Percentiles rank a stretch among this genome's conserved stretches.
Conservation (phyloP, 2,113 vertebrate species). For the Catharus fuscescens region DNA sequence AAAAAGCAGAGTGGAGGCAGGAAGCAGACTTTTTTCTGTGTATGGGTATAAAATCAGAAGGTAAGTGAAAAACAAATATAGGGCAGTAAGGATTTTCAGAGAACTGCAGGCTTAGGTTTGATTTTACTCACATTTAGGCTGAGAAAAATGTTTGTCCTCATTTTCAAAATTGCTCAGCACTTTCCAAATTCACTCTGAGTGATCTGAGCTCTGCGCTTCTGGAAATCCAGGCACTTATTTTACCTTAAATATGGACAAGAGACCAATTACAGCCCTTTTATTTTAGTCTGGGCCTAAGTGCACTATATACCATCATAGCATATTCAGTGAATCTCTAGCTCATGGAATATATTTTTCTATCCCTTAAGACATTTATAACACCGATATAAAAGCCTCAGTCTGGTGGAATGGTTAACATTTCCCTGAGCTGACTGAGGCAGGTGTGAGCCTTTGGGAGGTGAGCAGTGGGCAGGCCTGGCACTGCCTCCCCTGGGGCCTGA, state of each 20-base stretch:
- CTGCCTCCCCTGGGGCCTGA: too few relatives aligned
- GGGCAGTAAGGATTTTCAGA: not conserved
- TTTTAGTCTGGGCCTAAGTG: not conserved
- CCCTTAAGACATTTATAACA: conserved; percentile 1
- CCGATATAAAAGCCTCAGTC: not conserved
- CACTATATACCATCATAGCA: not conserved
- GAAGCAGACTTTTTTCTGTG: not conserved
- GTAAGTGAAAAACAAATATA: not conserved
- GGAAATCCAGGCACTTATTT: conserved; percentile 13
- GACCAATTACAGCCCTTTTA: conserved; percentile 2
- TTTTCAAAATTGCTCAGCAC: not conserved
- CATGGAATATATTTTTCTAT: not conserved
- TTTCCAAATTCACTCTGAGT: not conserved
- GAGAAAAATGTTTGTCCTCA: not conserved
- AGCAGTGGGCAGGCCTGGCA: too few relatives aligned
- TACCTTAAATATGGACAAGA: conserved; percentile 8
- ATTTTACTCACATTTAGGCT: not conserved
- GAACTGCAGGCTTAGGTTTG: not conserved
- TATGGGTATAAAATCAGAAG: not conserved
- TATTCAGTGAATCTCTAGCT: not conserved
- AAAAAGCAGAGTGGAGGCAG: not conserved
- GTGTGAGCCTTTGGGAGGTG: not conserved
- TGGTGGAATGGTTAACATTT: not conserved
- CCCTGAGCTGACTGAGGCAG: not conserved
- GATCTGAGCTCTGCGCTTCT: not conserved